Conservation (phyloP, 2,113 vertebrate species). For the Calyptomena viridis region DNA sequence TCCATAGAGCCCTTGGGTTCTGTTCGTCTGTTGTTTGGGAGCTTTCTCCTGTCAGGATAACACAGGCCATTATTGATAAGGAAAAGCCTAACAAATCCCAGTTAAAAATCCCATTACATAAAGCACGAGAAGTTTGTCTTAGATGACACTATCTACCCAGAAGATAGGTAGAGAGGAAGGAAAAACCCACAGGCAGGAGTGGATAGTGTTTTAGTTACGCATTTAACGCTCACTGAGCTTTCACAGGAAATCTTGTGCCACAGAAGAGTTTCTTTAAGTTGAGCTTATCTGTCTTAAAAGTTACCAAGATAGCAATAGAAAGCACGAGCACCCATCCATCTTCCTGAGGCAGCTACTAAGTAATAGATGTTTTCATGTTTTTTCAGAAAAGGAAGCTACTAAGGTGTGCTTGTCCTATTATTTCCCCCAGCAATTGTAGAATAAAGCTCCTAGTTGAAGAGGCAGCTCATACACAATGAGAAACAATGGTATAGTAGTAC, state of each 20-base stretch:
- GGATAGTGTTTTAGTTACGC: not conserved
- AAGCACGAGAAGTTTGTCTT: not conserved
- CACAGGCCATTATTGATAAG: not conserved
- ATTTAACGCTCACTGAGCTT: not conserved
- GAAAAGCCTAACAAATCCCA: not conserved
- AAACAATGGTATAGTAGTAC: not conserved
- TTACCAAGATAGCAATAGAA: not conserved
- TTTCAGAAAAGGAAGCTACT: not conserved
- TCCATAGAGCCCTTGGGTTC: not conserved
- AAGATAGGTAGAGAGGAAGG: not conserved
- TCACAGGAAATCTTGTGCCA: not conserved
- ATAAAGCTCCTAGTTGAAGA: not conserved
- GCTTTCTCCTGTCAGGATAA: not conserved
- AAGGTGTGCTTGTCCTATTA: not conserved
- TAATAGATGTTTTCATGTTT: not conserved
- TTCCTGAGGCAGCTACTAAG: not conserved
- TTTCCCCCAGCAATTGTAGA: not conserved
- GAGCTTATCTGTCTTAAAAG: not conserved
- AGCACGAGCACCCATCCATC: not conserved
- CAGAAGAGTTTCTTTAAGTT: not conserved
- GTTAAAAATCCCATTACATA: not conserved
- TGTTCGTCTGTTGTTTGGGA: rapidly evolving
- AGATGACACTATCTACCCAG: not conserved
- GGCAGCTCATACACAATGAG: not conserved
- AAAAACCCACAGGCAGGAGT: not conserved